Base-by-base conservation (phyloP, 2,888 invertebrate genomes). In the Machimus atricapillus region DNA sequence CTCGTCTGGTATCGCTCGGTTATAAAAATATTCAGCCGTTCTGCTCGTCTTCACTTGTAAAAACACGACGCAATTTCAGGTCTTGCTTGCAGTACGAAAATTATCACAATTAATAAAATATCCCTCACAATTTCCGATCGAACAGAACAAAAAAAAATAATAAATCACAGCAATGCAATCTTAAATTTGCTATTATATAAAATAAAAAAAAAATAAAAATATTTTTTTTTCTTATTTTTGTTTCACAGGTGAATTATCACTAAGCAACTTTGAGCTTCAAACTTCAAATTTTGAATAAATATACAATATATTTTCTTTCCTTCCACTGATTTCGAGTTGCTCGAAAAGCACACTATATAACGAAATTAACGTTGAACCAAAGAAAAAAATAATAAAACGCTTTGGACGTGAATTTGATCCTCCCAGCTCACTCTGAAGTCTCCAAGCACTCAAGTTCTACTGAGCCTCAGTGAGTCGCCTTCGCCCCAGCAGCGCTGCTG, bases 351-450 rank as follows among this genome's bases (percentile, higher is more conserved):
- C 58, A 85, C 58, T 19, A 85, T 46, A 46, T 43, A 73, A 85
- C 73, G 37, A 85, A 85, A 85, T 74, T 74, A 85, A 43, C 40
- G 19, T 74, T 8, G 40, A 85, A 85, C 88, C 89, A 89, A 90
- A 46, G 43, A 46, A 89, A 89, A 89, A 90, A 81, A 89, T 89
- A 89, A 90, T 88, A 88, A 77, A 90, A 90, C 90, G 89, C 89
- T 89, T 66, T 66, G 66, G 90, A 91, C 91, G 91, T 91, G 91
- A 91, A 91, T 91, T 91, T 91, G 91, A 92, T 91, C 91, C 91
- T 91, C 91, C 92, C 91, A 88, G 87, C 82, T 40, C 43, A 73
- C 90, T 90, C 90, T 91, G 92, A 92, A 92, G 91, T 91, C 91
- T 92, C 91, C 92, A 92, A 92, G 91, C 90, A 90, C 90, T 90